A percentile compares a stretch with the other conserved stretches of the same genome.
phyloP scores from a whole-genome alignment of 2,113 vertebrate species.

The Siniperca knerii region DNA sequence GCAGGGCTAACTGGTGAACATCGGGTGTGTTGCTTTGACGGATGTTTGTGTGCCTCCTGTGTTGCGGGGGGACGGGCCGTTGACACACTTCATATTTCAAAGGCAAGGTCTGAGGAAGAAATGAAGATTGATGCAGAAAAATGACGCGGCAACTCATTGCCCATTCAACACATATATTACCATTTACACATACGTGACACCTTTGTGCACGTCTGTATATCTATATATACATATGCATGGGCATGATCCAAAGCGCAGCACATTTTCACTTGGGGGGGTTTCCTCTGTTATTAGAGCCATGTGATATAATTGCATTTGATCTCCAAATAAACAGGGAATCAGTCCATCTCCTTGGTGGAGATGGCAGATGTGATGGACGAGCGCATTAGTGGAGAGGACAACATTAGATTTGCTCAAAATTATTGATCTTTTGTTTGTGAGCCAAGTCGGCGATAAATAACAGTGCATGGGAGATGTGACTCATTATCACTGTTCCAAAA shows the following conservation, averaged over 20 bases:
- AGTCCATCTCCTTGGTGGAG: constrained; percentile 85
- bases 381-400: constrained; percentile 87
- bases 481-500: constrained; percentile 88
- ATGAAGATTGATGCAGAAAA: constrained; percentile 86
- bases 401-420: constrained; percentile 91
- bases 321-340: constrained; percentile 86
- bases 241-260: constrained; percentile 62
- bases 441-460: constrained; percentile 89
- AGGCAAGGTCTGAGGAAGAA: constrained; percentile 81
- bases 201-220: constrained; percentile 53
- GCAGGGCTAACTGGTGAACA: constrained; percentile 71
- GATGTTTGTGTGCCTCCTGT: constrained; percentile 75
- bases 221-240: constrained; percentile 73
- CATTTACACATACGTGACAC: constrained; percentile 81
- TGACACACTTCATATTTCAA: constrained; percentile 86
- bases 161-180: constrained; percentile 81
- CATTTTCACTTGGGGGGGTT: constrained; percentile 57
- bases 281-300: constrained; percentile 84
- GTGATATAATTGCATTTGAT: constrained; percentile 88
- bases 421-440: constrained; percentile 91
- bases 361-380: constrained; percentile 88
- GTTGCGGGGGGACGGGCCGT: constrained; percentile 77
- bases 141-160: constrained; percentile 59
- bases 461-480: constrained; percentile 86
- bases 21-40: constrained; percentile 74